Conservation (phyloP, 2,888 invertebrate genomes). For the Drosophila recens region DNA sequence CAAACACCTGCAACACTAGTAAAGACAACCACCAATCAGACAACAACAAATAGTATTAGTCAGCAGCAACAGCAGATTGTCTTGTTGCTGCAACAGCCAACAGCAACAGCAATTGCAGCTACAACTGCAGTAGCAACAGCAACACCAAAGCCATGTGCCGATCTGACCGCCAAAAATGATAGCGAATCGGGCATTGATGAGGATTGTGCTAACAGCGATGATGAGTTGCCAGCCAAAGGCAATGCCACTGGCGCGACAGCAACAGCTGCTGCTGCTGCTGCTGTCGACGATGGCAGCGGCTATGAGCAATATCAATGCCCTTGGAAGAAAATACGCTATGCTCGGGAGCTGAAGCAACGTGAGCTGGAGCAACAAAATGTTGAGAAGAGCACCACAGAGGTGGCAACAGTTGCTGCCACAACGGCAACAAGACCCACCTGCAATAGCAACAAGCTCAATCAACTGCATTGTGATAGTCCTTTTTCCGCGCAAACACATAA, state of each 20-base stretch:
- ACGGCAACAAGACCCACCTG: slow-evolving; percentile 41
- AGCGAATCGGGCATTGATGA: slow-evolving; percentile 80
- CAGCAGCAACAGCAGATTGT: slow-evolving; percentile 77
- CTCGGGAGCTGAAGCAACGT: slow-evolving; percentile 84
- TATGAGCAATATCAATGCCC: slow-evolving; percentile 84
- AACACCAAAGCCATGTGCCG: slow-evolving; percentile 70
- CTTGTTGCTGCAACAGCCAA: slow-evolving; percentile 64
- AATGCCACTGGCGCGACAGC: slow-evolving; percentile 31
- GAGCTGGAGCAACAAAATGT: slow-evolving; percentile 71
- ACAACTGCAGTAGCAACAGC: slow-evolving; percentile 43
- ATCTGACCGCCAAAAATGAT: slow-evolving; percentile 75
- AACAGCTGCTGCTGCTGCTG: slow-evolving; percentile 41
- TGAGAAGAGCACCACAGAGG: slow-evolving; percentile 22
- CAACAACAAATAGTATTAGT: slow-evolving; percentile 80
- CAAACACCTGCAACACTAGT: slow-evolving; percentile 75
- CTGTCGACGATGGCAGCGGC: slow-evolving; percentile 28
- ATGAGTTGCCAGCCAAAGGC: slow-evolving; percentile 56
- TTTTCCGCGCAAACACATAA: slow-evolving; percentile 75
- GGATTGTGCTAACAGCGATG: slow-evolving; percentile 74
- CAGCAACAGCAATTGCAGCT: slow-evolving; percentile 39
- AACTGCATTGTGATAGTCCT: slow-evolving; percentile 79
- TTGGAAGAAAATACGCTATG: slow-evolving; percentile 85
- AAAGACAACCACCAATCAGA: slow-evolving; percentile 77
- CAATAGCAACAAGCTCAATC: slow-evolving; percentile 65
- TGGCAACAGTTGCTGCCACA: slow-evolving; percentile 19